Evolutionary conservation across 2,797 vertebrate species (phyloP).

Genomic region (Huso huso): DNA sequence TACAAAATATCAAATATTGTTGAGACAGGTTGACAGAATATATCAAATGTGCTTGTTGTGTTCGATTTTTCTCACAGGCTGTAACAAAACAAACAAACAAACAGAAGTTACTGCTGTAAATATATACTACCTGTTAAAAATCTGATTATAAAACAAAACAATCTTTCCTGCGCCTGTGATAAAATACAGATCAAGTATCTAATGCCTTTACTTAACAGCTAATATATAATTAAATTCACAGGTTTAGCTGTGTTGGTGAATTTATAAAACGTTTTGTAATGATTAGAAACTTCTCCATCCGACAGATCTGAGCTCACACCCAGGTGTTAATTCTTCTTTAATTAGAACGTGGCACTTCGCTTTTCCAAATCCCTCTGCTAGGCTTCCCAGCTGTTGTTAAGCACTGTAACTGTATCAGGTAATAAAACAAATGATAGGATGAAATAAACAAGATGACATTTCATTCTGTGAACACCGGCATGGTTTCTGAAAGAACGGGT

Average conservation of each 20-base stretch:
- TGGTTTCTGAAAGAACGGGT: slow-evolving; percentile 14
- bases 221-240: slow-evolving; percentile 11
- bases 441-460: neutral
- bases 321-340: slow-evolving; percentile 20
- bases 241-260: neutral
- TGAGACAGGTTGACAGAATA: no score
- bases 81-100: no score
- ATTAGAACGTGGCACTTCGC: slow-evolving; percentile 7
- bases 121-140: no score
- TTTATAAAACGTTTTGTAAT: slow-evolving; percentile 18
- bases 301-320: slow-evolving; percentile 20
- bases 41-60: no score
- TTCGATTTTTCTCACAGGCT: no score
- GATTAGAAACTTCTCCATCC: slow-evolving; percentile 21
- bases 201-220: slow-evolving; percentile 4
- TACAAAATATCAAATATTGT: no score
- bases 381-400: slow-evolving; percentile 10
- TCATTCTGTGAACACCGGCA: neutral
- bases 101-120: no score
- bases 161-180: neutral
- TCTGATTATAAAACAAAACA: no score
- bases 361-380: slow-evolving; percentile 11
- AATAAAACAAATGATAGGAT: neutral
- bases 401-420: slow-evolving; percentile 2
- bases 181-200: neutral